Evolutionary conservation across 1,140 invertebrate genomes (phyloP).

Genomic region (Aricia agestis): DNA sequence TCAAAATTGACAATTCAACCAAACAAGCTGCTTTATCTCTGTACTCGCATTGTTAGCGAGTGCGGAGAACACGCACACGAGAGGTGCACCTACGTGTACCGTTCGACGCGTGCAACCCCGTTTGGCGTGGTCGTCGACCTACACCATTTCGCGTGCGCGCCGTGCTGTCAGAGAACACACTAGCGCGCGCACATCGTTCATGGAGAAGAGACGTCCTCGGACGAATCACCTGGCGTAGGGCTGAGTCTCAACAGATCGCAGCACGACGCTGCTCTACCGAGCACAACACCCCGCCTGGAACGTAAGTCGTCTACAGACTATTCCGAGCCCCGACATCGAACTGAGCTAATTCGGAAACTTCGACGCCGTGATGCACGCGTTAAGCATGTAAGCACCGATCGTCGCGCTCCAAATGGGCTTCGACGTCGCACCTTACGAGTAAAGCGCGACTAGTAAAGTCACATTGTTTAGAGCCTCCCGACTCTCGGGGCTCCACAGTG

Average conservation of each 20-base stretch:
- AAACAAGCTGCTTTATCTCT: no score
- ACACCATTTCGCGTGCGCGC: no score
- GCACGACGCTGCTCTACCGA: conserved; percentile 78
- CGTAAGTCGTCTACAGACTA: conserved; percentile 79
- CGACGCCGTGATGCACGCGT: conserved; percentile 37
- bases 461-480: conserved; percentile 77
- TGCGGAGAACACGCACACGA: no score
- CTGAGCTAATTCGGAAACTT: conserved; percentile 59
- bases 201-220: conserved; percentile 30
- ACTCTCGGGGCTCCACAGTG: conserved; percentile 71
- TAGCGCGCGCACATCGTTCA: no score
- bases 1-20: no score
- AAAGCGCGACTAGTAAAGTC: conserved; percentile 80
- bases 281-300: conserved; percentile 79
- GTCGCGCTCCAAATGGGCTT: conserved; percentile 83
- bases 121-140: no score
- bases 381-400: background rate
- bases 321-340: conserved; percentile 79
- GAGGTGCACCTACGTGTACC: no score
- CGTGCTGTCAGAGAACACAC: no score
- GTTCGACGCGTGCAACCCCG: no score
- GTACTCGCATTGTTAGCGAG: no score
- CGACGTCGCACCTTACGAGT: conserved; percentile 88
- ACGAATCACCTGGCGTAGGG: conserved; percentile 70
- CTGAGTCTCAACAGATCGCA: conserved; percentile 77